Conservation (phyloP, 2,888 invertebrate species). For the Phaedon cochleariae region DNA sequence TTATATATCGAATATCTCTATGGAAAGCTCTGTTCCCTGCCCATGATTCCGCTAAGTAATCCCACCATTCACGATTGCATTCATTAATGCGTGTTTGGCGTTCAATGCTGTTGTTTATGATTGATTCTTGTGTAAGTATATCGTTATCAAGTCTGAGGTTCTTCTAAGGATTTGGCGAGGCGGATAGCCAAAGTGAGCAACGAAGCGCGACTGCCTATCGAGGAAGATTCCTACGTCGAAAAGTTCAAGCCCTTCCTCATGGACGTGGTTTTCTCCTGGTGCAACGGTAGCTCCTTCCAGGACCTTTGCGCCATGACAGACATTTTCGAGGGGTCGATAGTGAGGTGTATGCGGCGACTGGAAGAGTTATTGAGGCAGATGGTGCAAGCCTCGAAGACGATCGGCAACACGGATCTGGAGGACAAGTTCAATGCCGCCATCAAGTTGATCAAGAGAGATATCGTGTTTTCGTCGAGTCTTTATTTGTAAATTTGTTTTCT, state of each 20-base stretch:
- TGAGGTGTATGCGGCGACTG: conserved; percentile 92
- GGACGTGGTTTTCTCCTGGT: conserved; percentile 97
- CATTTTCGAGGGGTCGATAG: conserved; percentile 92
- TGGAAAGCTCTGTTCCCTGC: no score
- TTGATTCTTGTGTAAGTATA: no score
- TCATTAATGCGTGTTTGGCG: no score
- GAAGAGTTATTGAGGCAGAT: conserved; percentile 96
- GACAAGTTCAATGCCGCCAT: conserved; percentile 95
- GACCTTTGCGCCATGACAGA: conserved; percentile 96
- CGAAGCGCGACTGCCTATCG: conserved; percentile 85
- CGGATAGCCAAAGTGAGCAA: conserved; percentile 89
- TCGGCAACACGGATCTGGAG: conserved; percentile 95
- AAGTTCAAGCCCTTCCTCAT: conserved; percentile 94
- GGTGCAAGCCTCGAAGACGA: conserved; percentile 95
- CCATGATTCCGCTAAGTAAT: no score
- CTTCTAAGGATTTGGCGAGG: conserved; percentile 83
- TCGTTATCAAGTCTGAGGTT: conserved; percentile 25
- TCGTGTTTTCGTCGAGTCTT: conserved; percentile 98
- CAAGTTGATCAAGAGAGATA: conserved; percentile 93
- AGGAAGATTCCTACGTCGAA: conserved; percentile 90
- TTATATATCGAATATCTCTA: no score
- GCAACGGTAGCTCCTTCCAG: conserved; percentile 89
- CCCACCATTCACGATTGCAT: no score
- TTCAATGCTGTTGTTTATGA: no score
- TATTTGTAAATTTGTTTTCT: conserved; percentile 73